Percentiles rank a stretch among this genome's conserved stretches.
Conservation (phyloP, 2,113 vertebrate genomes). For the Bombycilla garrulus region DNA sequence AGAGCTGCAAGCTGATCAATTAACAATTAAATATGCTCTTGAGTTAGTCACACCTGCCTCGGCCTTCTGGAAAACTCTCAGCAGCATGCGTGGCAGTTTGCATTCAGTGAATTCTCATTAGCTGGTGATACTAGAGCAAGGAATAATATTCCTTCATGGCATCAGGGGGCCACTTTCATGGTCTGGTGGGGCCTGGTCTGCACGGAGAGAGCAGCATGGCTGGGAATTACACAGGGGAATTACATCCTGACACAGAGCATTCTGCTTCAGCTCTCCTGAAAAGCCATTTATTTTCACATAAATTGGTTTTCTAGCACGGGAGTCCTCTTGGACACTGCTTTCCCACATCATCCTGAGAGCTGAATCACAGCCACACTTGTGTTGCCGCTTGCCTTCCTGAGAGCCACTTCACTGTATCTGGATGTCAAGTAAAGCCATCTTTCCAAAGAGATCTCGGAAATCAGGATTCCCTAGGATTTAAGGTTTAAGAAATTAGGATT, state of each 20-base stretch:
- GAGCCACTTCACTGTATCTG: accelerated
- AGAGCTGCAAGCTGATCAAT: background rate
- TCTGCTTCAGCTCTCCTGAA: background rate
- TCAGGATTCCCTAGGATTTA: background rate
- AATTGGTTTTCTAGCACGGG: background rate
- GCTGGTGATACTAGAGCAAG: background rate
- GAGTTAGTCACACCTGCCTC: background rate
- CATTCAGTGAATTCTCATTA: background rate
- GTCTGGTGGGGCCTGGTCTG: background rate
- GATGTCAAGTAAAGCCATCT: accelerated
- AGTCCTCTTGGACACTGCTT: background rate
- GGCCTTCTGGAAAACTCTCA: background rate
- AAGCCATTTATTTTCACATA: background rate
- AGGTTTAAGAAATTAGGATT: background rate
- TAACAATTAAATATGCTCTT: background rate
- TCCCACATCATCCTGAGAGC: background rate
- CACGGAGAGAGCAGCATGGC: accelerated
- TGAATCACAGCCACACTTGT: background rate
- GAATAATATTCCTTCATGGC: background rate
- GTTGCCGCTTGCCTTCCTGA: background rate
- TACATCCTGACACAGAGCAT: background rate
- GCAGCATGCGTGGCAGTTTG: background rate
- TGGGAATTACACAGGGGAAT: background rate
- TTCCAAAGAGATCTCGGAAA: background rate
- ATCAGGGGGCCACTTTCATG: background rate